Evolutionary conservation across 2,113 vertebrate species (phyloP).

Genomic region (Pangasianodon gigas): DNA sequence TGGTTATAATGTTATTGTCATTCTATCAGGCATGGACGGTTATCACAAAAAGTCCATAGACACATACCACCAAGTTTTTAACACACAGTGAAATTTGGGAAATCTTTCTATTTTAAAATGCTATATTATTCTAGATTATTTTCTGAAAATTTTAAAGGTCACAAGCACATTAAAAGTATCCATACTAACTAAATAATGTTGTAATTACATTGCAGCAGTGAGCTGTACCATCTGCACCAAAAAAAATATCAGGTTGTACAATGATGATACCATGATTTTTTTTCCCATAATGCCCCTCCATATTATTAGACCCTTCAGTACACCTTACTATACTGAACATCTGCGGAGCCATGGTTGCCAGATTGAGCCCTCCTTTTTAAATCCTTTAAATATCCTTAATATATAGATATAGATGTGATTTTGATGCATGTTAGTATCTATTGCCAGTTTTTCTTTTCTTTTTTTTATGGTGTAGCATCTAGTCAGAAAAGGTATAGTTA

Average conservation of each 20-base stretch:
- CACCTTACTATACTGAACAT: neutral
- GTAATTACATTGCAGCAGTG: neutral
- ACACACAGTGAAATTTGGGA: too few species aligned
- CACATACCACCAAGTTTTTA: too few species aligned
- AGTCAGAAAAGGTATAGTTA: neutral
- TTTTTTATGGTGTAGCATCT: neutral
- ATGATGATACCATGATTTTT: neutral
- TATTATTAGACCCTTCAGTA: neutral
- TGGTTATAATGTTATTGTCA: neutral
- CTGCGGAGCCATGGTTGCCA: neutral
- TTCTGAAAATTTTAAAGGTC: neutral
- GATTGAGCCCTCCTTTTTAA: neutral
- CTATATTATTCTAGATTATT: neutral
- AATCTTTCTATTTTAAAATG: neutral
- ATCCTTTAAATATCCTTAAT: neutral
- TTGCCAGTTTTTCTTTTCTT: too few species aligned
- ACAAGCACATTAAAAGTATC: neutral
- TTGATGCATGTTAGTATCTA: neutral
- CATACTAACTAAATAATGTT: neutral
- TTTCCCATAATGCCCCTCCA: neutral
- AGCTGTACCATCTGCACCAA: neutral
- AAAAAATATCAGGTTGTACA: neutral
- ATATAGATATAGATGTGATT: neutral
- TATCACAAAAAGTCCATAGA: neutral
- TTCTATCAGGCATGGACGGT: neutral